These are phyloP conservation scores for Pachymerium ferrugineum DNA, from an alignment of 2,888 invertebrate species.

Conservation along the genomic window DNA sequence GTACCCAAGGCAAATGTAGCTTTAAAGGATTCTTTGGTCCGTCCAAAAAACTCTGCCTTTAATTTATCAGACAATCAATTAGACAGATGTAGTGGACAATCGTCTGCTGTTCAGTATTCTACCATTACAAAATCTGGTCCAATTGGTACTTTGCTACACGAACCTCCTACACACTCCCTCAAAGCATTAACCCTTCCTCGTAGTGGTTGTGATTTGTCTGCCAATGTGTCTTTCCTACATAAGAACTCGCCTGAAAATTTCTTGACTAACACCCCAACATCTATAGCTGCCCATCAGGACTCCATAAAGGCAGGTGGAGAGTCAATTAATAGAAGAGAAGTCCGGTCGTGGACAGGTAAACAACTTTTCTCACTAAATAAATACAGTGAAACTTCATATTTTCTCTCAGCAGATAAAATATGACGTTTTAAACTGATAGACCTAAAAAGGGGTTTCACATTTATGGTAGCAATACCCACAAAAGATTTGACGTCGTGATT, in stretches of 20 bases:
- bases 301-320: background rate
- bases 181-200: slow-evolving; percentile 37
- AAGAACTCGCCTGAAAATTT: slow-evolving; percentile 25
- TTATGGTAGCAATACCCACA: too few relatives aligned
- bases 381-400: background rate
- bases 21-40: background rate
- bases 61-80: slow-evolving; percentile 23
- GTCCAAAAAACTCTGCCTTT: background rate
- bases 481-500: too few relatives aligned
- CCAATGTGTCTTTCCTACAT: slow-evolving; percentile 36
- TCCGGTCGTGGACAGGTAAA: slow-evolving; percentile 36
- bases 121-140: slow-evolving; percentile 28
- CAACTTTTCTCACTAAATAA: background rate
- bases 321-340: slow-evolving; percentile 23
- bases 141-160: background rate
- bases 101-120: background rate
- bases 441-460: too few relatives aligned
- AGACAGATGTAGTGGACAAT: background rate
- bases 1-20: background rate
- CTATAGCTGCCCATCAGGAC: slow-evolving; percentile 28
- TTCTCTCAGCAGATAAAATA: too few relatives aligned
- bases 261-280: slow-evolving; percentile 28
- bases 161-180: background rate
- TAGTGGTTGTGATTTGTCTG: slow-evolving; percentile 31
- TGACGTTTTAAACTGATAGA: too few relatives aligned